Percentiles rank a stretch among this genome's conserved stretches.
These are phyloP conservation scores for Melinaea marsaeus DNA, from an alignment of 2,888 invertebrate species.

Conservation along the genomic window DNA sequence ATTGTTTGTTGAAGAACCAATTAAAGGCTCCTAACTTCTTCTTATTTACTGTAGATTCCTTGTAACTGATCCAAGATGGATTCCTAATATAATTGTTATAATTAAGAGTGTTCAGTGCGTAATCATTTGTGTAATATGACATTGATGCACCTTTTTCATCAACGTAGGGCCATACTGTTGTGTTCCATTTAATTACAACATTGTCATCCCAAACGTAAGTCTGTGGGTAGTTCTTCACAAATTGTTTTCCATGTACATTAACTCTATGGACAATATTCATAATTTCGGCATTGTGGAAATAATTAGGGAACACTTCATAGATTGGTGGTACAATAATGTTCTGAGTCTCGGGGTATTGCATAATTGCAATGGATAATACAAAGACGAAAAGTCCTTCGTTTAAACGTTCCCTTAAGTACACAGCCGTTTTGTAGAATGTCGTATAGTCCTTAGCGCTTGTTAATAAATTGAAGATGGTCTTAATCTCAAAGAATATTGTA, in stretches of 20 bases:
- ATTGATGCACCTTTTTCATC: slow-evolving; percentile 75
- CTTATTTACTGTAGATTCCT: slow-evolving; percentile 71
- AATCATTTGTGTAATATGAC: slow-evolving; percentile 85
- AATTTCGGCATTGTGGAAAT: slow-evolving; percentile 82
- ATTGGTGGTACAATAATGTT: slow-evolving; percentile 82
- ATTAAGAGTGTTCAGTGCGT: slow-evolving; percentile 81
- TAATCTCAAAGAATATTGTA: slow-evolving; percentile 79
- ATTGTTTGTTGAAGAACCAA: slow-evolving; percentile 82
- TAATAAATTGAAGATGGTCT: slow-evolving; percentile 81
- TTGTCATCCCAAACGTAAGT: slow-evolving; percentile 63
- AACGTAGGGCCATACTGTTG: slow-evolving; percentile 76
- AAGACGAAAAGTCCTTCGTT: slow-evolving; percentile 85
- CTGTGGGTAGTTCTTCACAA: slow-evolving; percentile 51
- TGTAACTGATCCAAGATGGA: slow-evolving; percentile 81
- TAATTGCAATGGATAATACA: slow-evolving; percentile 78
- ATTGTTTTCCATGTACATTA: slow-evolving; percentile 57
- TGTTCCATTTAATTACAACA: slow-evolving; percentile 79
- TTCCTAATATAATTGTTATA: slow-evolving; percentile 79
- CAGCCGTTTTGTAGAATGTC: slow-evolving; percentile 83
- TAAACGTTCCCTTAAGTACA: slow-evolving; percentile 81
- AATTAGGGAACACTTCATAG: slow-evolving; percentile 85
- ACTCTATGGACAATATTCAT: slow-evolving; percentile 82
- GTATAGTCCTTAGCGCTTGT: slow-evolving; percentile 84
- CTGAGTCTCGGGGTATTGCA: slow-evolving; percentile 80
- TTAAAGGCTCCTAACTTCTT: slow-evolving; percentile 81